Conservation (phyloP, 1,140 invertebrate genomes). For the Conopomorpha cramerella region DNA sequence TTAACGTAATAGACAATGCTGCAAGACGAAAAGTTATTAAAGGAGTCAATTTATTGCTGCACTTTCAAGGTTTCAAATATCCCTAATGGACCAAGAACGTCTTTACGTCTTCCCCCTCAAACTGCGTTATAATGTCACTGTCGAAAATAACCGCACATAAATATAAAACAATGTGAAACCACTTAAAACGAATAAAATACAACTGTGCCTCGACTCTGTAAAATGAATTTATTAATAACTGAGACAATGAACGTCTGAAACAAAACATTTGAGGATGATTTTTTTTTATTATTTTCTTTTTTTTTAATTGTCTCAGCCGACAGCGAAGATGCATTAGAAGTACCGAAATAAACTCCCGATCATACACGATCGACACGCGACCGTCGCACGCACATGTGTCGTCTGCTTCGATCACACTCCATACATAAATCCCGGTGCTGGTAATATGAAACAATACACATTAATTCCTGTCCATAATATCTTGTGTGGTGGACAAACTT, state of each 20-base stretch:
- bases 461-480: no score
- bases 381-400: no score
- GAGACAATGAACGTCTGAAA: slow-evolving; percentile 60
- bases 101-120: slow-evolving; percentile 52
- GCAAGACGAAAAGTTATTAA: slow-evolving; percentile 37
- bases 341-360: slow-evolving; percentile 52
- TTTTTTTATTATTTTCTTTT: slow-evolving; percentile 60
- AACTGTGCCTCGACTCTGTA: slow-evolving; percentile 54
- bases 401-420: no score
- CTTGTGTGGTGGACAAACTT: no score
- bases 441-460: no score
- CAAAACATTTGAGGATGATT: slow-evolving; percentile 47
- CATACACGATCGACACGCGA: no score
- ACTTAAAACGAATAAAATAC: slow-evolving; percentile 62
- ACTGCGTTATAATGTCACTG: slow-evolving; percentile 55
- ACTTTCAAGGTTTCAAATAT: slow-evolving; percentile 57
- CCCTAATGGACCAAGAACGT: slow-evolving; percentile 55
- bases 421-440: no score
- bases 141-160: slow-evolving; percentile 59
- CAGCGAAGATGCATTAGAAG: slow-evolving; percentile 52
- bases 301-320: slow-evolving; percentile 49
- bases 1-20: slow-evolving; percentile 19
- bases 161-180: slow-evolving; percentile 61
- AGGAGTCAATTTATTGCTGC: slow-evolving; percentile 56
- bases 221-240: slow-evolving; percentile 62